Evolutionary conservation across 92 coral and sea anemone species (phyloP).

Genomic region (Epizoanthus illoricatus): DNA sequence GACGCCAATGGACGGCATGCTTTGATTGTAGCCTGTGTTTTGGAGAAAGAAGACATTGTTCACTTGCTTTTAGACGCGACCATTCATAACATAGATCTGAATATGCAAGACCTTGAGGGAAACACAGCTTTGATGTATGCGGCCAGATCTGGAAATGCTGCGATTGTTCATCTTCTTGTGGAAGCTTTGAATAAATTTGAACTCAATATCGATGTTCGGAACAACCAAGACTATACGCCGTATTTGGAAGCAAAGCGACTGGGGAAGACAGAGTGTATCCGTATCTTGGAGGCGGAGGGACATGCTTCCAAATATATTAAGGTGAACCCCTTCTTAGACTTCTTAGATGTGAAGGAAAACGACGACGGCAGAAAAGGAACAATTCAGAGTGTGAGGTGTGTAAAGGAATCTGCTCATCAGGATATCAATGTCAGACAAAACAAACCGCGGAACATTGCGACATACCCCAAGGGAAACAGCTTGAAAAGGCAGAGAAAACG

Average conservation of each 20-base stretch:
- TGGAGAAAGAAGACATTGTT: constrained; percentile 74
- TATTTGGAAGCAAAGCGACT: constrained; percentile 82
- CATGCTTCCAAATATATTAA: constrained; percentile 76
- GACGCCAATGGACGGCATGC: constrained; percentile 83
- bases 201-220: constrained; percentile 81
- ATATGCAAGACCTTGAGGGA: constrained; percentile 71
- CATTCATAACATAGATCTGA: constrained; percentile 76
- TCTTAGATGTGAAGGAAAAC: constrained; percentile 40
- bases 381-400: constrained; percentile 39
- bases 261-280: constrained; percentile 77
- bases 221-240: constrained; percentile 88
- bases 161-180: constrained; percentile 70
- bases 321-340: constrained; percentile 92
- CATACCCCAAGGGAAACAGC: constrained; percentile 9
- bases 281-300: constrained; percentile 67
- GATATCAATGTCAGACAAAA: constrained; percentile 12
- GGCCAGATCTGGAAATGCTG: constrained; percentile 68
- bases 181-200: constrained; percentile 75
- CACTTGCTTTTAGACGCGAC: constrained; percentile 68
- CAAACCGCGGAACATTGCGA: background rate
- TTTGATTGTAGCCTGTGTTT: constrained; percentile 71
- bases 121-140: constrained; percentile 88
- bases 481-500: background rate
- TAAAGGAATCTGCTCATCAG: background rate
- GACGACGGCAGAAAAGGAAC: constrained; percentile 29